phyloP scores from a whole-genome alignment of 2,113 vertebrate species.

The Prionailurus bengalensis region DNA sequence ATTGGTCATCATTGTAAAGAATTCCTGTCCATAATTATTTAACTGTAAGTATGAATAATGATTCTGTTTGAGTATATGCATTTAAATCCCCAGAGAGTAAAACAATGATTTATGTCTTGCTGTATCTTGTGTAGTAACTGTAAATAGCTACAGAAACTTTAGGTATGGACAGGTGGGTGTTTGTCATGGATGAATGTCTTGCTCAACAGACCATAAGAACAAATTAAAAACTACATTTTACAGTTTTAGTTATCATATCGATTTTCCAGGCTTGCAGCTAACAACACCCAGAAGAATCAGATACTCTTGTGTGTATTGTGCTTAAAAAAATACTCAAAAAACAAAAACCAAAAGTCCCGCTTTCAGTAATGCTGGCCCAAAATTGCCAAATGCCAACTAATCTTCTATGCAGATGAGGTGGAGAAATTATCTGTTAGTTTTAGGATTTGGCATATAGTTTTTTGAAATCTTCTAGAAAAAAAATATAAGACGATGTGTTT shows the following conservation, averaged over 20 bases:
- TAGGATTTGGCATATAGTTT: neutral
- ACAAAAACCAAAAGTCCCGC: neutral
- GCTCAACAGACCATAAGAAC: slow-evolving; percentile 33
- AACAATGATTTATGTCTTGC: neutral
- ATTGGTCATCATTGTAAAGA: neutral
- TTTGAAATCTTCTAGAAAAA: neutral
- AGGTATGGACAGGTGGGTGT: slow-evolving; percentile 15
- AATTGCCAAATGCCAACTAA: neutral
- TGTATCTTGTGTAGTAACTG: neutral
- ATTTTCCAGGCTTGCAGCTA: slow-evolving; percentile 48
- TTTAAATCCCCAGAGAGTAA: neutral
- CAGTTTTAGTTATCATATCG: slow-evolving; percentile 47
- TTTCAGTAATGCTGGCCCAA: neutral
- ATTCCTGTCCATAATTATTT: neutral
- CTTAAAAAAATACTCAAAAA: neutral
- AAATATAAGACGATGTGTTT: neutral
- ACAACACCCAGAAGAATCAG: neutral
- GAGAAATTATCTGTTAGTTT: neutral
- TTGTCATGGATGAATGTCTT: slow-evolving; percentile 40
- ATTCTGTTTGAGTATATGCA: neutral
- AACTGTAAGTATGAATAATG: neutral
- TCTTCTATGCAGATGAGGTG: neutral
- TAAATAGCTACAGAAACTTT: neutral
- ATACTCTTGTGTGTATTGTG: neutral
- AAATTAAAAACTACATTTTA: slow-evolving; percentile 71